phyloP scores from a whole-genome alignment of 2,113 vertebrate genomes.

The Sebastes schlegelii region DNA sequence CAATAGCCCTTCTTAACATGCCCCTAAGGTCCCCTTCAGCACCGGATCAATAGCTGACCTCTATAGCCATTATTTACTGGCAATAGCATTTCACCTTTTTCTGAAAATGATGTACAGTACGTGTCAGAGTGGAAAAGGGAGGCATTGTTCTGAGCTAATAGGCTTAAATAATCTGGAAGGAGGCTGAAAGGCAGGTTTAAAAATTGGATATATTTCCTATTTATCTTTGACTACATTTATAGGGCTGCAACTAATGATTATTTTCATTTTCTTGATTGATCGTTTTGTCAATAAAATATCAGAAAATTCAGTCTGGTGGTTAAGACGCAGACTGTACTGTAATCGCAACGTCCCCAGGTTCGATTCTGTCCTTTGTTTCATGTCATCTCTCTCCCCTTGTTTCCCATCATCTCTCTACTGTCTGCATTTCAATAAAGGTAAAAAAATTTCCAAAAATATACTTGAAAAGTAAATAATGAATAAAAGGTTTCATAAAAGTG shows the following conservation, averaged over 20 bases:
- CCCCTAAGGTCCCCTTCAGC: constrained; percentile 75
- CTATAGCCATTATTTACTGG: constrained; percentile 71
- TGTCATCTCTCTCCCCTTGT: neutral
- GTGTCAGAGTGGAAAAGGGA: constrained; percentile 40
- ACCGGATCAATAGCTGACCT: constrained; percentile 83
- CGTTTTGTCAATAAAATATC: constrained; percentile 19
- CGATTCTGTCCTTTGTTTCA: neutral
- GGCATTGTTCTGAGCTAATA: constrained; percentile 54
- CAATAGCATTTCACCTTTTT: constrained; percentile 67
- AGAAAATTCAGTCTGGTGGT: neutral
- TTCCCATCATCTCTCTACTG: neutral
- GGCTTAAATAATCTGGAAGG: constrained; percentile 6
- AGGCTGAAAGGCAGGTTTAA: constrained; percentile 9
- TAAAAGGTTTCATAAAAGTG: neutral
- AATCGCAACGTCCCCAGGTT: neutral
- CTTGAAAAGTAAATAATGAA: neutral
- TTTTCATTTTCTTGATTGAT: constrained; percentile 9
- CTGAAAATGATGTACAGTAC: constrained; percentile 71
- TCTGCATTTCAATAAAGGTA: neutral
- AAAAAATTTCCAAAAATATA: neutral
- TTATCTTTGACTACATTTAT: neutral
- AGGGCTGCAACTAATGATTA: neutral
- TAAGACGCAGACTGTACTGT: neutral
- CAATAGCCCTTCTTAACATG: constrained; percentile 77
- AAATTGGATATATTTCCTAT: neutral